phyloP scores from a whole-genome alignment of 2,113 vertebrate species.

The Grus americana region DNA sequence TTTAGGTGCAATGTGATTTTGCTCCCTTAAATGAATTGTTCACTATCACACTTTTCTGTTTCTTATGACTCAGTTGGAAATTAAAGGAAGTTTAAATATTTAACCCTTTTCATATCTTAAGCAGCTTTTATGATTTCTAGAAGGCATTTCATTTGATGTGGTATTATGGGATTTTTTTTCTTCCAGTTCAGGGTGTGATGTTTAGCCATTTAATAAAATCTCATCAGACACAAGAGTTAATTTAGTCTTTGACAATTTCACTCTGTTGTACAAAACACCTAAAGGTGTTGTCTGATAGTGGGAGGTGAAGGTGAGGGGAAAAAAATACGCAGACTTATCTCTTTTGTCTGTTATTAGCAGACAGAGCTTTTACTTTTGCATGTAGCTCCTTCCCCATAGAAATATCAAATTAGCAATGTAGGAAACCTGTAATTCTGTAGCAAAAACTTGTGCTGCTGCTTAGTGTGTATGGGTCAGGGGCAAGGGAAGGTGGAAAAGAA shows the following conservation, averaged over 20 bases:
- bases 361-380: not conserved
- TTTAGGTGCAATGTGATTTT: not conserved
- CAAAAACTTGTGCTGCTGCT: not conserved
- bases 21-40: not conserved
- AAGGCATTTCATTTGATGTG: slow-evolving; percentile 52
- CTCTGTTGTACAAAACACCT: not conserved
- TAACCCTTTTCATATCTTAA: not conserved
- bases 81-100: not conserved
- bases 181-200: slow-evolving; percentile 13
- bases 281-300: not conserved
- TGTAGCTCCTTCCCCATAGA: not conserved
- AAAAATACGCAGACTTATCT: not conserved
- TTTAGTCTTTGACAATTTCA: slow-evolving; percentile 23
- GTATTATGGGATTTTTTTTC: not conserved
- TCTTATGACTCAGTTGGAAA: not conserved
- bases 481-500: not conserved
- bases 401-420: not conserved
- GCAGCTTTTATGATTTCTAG: slow-evolving; percentile 15
- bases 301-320: not conserved
- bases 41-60: not conserved
- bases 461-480: not conserved
- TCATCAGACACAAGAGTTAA: slow-evolving; percentile 30
- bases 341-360: not conserved
- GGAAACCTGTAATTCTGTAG: not conserved
- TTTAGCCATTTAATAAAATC: slow-evolving; percentile 51